Evolutionary conservation across 2,113 vertebrate species (phyloP), one percentile per base, ranked within the genome.

Genomic region (Chionomys nivalis): DNA sequence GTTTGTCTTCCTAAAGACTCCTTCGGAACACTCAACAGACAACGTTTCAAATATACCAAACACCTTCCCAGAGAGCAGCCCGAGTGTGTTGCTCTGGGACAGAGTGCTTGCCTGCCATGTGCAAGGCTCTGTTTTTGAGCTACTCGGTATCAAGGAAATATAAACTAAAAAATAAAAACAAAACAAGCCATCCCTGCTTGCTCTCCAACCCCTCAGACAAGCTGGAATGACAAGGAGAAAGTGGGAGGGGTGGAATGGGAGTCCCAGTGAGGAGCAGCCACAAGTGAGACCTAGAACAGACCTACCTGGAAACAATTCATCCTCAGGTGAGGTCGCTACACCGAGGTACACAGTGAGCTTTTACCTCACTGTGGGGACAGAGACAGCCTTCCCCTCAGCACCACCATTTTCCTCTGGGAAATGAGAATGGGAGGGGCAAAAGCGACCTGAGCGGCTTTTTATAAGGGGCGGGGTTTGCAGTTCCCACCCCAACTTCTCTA

Each of bases 221-320:
- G 63, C 55, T 55, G 39, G 26, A 26, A 82, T 33, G 24, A 86
- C 49, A 36, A 1, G 44, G 39, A 42, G 28, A 68, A 78, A 47
- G 39, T 23, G n/a, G 47, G 9, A 73, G 81, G 16, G 44, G 24
- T 28, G 52, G 44, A 75, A 2, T 44, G 28, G 78, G 39, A 79
- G 24, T 28, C 68, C 44, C n/a, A 85, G 14, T 12, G 55, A 92
- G 12, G 36, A 82, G 55, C 17, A 61, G 28, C 1, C 16, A 24
- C 17, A 94, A 58, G 24, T n/a, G 36, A 89, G 76, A 49, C 61
- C 68, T 36, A 39, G 26, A 49, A 72, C 49, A 95, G 76, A 96
- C 97, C 92, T 94, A 97, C 97, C 97, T 97, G 98, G 79, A 98
- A 97, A 87, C 97, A 98, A 91, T 97, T 97, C 98, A 98, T 98